Evolutionary conservation across 2,797 vertebrate species (phyloP).

Genomic region (Crocidura indochinensis): DNA sequence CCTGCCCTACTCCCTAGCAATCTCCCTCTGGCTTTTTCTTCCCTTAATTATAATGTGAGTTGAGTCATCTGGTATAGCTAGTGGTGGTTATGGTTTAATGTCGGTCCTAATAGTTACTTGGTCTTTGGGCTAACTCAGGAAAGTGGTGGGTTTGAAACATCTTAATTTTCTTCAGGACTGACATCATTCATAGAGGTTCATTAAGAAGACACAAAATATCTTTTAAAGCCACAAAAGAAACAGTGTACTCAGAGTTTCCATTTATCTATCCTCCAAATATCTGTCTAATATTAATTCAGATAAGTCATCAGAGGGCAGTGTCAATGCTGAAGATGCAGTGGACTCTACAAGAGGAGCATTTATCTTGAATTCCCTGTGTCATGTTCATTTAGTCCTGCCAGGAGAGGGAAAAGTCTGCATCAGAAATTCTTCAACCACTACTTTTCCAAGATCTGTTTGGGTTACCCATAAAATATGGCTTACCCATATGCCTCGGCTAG

Average conservation of each 20-base stretch:
- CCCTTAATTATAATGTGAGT: constrained; percentile 85
- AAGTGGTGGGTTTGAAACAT: constrained; percentile 85
- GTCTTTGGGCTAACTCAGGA: constrained; percentile 83
- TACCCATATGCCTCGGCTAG: not conserved
- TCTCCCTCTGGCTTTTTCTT: constrained; percentile 64
- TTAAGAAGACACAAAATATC: constrained; percentile 83
- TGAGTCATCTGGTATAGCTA: constrained; percentile 83
- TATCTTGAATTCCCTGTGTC: constrained; percentile 41
- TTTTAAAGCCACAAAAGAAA: constrained; percentile 83
- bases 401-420: not conserved
- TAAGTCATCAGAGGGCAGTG: constrained; percentile 74
- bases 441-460: constrained; percentile 25
- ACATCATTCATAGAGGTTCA: constrained; percentile 84
- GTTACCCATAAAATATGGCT: constrained; percentile 15
- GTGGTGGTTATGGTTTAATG: constrained; percentile 85
- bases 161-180: constrained; percentile 79
- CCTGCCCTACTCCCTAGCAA: constrained; percentile 49
- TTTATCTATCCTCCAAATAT: constrained; percentile 82
- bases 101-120: constrained; percentile 87
- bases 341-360: not conserved
- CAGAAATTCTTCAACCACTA: constrained; percentile 5
- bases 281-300: constrained; percentile 80
- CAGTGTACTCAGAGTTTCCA: constrained; percentile 81
- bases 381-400: constrained; percentile 22
- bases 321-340: not conserved